phyloP scores from a whole-genome alignment of 2,113 vertebrate genomes.

The Grantiella picta region DNA sequence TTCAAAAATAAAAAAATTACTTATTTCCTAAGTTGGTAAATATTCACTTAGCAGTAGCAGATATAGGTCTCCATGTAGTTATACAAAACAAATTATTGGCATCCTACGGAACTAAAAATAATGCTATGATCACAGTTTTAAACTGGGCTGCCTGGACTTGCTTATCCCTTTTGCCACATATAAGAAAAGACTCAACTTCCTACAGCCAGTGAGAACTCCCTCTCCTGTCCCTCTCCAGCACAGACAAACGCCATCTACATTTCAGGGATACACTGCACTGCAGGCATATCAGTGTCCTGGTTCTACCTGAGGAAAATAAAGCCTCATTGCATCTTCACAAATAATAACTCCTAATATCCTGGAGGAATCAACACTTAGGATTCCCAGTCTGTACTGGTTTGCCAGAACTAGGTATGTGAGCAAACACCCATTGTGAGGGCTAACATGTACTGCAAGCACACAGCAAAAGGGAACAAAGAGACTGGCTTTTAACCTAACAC shows the following conservation, averaged over 20 bases:
- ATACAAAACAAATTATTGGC: fast-evolving
- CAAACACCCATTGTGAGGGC: neutral
- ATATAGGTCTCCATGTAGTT: neutral
- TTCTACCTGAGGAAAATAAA: fast-evolving
- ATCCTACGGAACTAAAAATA: neutral
- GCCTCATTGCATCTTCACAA: neutral
- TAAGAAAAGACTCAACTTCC: neutral
- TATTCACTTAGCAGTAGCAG: neutral
- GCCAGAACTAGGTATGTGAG: neutral
- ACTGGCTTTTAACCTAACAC: neutral
- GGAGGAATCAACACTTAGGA: neutral
- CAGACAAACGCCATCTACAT: neutral
- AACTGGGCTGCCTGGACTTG: neutral
- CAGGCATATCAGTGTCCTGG: neutral
- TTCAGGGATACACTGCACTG: neutral
- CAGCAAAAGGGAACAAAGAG: neutral
- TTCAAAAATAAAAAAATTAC: neutral
- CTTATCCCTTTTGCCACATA: neutral
- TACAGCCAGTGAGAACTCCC: neutral
- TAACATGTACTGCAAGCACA: neutral
- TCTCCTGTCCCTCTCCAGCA: neutral
- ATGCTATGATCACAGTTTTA: neutral
- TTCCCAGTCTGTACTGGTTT: neutral
- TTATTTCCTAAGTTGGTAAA: neutral
- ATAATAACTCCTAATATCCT: too few relatives aligned